Evolutionary conservation across 1,140 invertebrate species (phyloP), one percentile per base, ranked within the genome.

Genomic region (Drosophila carrolli): DNA sequence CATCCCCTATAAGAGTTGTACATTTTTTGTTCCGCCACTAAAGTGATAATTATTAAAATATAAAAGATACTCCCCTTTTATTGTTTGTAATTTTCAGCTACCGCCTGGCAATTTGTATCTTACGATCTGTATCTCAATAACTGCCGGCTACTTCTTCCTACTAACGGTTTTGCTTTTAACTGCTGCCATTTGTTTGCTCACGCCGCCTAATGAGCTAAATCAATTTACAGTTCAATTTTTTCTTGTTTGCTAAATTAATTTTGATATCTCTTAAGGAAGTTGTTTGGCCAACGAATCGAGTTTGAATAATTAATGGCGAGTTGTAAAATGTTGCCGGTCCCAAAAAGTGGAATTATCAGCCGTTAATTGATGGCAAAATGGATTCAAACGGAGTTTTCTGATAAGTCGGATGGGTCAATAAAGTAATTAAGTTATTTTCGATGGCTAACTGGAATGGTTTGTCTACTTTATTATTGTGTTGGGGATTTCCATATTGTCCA

Each of bases 181-280:
- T 81, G 63, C 66, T 29, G 62, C 67, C 70, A 84, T 89, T 89
- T 81, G 62, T 83, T 68, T 46, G 32, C 43, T 40, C 32, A 11
- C 48, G 29, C 51, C 50, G 27, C 23, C 60, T 83, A 86, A 86
- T 89, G 63, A 75, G 72, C 67, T 55, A 79, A 88, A 88, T 88
- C 83, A 88, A 88, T 88, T 88, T 73, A 83, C 79, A 66, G 65
- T 77, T 71, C 74, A 62, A 46, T 62, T 59, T 77, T 78, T 75
- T 78, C 61, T 79, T 73, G 83, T 62, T 76, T 56, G 55, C 78
- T 66, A 88, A 86, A 83, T 88, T 65, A 83, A 89, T 67, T 80
- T 57, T 54, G 60, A 73, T 79, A 80, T 56, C 48, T 67, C 54
- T 46, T 58, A 57, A 62, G 55, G 75, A 79, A 78, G 59, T 63